These are phyloP conservation scores for Camponotus floridanus DNA, from an alignment of 1,140 invertebrate species.

Conservation along the genomic window DNA sequence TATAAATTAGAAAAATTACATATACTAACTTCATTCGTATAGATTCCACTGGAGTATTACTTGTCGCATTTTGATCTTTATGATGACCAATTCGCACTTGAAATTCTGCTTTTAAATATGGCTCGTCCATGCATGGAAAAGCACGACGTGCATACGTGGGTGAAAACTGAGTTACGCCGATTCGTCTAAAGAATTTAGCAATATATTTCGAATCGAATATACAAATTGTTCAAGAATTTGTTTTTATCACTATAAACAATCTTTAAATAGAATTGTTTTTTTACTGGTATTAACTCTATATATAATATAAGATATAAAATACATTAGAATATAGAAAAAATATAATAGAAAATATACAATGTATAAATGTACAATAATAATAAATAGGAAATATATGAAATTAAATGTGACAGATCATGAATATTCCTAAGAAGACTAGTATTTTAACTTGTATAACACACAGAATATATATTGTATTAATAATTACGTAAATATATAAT, in stretches of 20 bases:
- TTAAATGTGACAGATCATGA: too few species aligned
- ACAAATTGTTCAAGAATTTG: background rate
- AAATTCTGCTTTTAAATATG: constrained; percentile 92
- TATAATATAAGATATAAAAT: background rate
- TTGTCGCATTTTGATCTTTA: constrained; percentile 86
- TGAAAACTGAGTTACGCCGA: constrained; percentile 93
- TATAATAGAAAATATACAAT: too few species aligned
- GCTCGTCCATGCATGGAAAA: constrained; percentile 97
- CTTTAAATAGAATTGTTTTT: background rate
- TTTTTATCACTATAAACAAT: background rate
- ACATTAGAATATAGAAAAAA: background rate
- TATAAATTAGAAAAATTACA: constrained; percentile 2
- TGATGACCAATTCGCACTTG: constrained; percentile 89
- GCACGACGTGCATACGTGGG: constrained; percentile 92
- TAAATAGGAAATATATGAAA: background rate
- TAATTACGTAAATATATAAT: too few species aligned
- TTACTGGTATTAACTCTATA: background rate
- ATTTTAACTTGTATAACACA: too few species aligned
- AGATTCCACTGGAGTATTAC: constrained; percentile 87
- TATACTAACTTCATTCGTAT: constrained; percentile 76
- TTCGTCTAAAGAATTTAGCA: constrained; percentile 85
- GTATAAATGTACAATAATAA: background rate
- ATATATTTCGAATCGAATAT: background rate
- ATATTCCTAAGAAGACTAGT: too few species aligned
- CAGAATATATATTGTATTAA: too few species aligned